phyloP scores from a whole-genome alignment of 1,140 invertebrate genomes.

The Drosophila guanche region DNA sequence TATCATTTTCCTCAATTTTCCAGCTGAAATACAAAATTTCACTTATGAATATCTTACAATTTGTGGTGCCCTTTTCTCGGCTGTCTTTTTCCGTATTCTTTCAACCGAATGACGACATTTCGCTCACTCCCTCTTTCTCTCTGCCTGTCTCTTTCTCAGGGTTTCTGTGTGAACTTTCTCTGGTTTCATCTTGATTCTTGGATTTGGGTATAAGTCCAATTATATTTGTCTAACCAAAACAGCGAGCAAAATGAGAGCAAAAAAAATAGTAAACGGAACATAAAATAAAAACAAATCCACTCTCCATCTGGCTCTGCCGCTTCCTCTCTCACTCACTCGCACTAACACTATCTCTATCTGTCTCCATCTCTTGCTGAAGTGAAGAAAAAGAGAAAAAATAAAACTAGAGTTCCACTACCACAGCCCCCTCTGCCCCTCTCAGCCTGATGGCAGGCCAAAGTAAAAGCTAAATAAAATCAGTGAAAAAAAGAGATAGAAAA shows the following conservation, averaged over 20 bases:
- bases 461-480: slow-evolving; percentile 33
- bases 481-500: slow-evolving; percentile 37
- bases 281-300: slow-evolving; percentile 44
- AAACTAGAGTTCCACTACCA: neutral
- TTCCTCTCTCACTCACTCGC: neutral
- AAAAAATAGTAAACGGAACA: neutral
- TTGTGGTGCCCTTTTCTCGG: neutral
- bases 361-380: no score
- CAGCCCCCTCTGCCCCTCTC: neutral
- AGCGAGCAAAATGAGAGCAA: slow-evolving; percentile 18
- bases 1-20: neutral
- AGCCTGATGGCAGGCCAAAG: slow-evolving; percentile 5
- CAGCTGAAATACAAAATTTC: slow-evolving; percentile 46
- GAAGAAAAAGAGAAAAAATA: slow-evolving; percentile 7
- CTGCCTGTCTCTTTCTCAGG: neutral
- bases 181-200: slow-evolving; percentile 31
- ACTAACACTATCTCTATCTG: slow-evolving; percentile 8
- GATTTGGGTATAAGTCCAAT: slow-evolving; percentile 49
- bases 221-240: slow-evolving; percentile 51
- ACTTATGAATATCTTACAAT: slow-evolving; percentile 45
- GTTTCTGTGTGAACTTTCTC: neutral
- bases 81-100: slow-evolving; percentile 9
- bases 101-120: slow-evolving; percentile 35
- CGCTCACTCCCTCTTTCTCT: slow-evolving; percentile 1
- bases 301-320: slow-evolving; percentile 7